Evolutionary conservation across 2,888 invertebrate genomes (phyloP), one percentile per base, ranked within the genome.

Genomic region (Hirtodrosophila cameraria): DNA sequence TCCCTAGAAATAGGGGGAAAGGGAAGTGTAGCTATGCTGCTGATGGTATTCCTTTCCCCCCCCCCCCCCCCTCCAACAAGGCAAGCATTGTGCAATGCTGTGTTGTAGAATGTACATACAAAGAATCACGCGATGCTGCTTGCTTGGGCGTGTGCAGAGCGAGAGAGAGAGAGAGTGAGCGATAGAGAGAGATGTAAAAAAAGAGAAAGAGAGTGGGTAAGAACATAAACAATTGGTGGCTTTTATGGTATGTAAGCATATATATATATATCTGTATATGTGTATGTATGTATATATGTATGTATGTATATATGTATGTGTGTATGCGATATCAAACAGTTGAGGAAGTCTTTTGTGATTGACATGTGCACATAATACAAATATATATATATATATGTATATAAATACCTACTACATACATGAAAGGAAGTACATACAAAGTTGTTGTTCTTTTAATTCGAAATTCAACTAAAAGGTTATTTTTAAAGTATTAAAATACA

Each of bases 71-170:
- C n/a, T n/a, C n/a, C n/a, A n/a, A n/a, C n/a, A n/a, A n/a, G n/a
- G n/a, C n/a, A n/a, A 18, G 23, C 42, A 28, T 20, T 30, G 30
- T 28, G 45, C 46, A 55, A 60, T 59, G 71, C 15, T 27, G 38
- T 20, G 18, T 20, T 2, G 18, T 20, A 20, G 6, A 8, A 8
- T 38, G 13, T 79, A 81, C 61, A 70, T 60, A 57, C 67, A 39
- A 41, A 77, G 50, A 70, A 74, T 79, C 78, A 77, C 66, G 63
- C 77, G 74, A 78, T 74, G 72, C 43, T 73, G 36, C 7, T 30
- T 1, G 33, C n/a, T 48, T 77, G 75, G 66, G 85, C 71, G 78
- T 84, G 54, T 65, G 69, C 63, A 65, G 18, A 11, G 8, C 8
- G 33, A 13, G 23, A 25, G 38, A 31, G 9, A 27, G 33, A n/a